phyloP scores from a whole-genome alignment of 2,888 invertebrate species.

The Suillia variegata region DNA sequence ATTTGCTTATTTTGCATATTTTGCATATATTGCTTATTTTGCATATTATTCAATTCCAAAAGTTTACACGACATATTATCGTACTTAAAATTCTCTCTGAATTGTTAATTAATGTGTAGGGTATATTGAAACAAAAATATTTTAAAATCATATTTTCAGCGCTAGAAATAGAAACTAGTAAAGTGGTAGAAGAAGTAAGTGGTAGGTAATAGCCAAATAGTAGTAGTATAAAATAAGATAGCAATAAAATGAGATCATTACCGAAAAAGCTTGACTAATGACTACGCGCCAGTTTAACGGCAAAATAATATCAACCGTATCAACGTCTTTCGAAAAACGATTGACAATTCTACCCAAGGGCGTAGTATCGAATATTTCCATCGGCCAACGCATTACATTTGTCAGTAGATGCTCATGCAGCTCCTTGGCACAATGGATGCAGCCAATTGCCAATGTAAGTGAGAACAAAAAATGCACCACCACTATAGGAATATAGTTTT shows the following conservation, averaged over 20 bases:
- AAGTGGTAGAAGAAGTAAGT: not conserved
- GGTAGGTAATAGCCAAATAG: not conserved
- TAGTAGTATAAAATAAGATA: too few relatives aligned
- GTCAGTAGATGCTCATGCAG: conserved; percentile 67
- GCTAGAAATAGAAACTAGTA: not conserved
- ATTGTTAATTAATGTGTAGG: too few relatives aligned
- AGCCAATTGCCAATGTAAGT: conserved; percentile 60
- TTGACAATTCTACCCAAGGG: conserved; percentile 77
- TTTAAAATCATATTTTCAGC: too few relatives aligned
- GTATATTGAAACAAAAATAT: too few relatives aligned
- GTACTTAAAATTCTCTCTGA: too few relatives aligned
- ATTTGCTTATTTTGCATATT: too few relatives aligned
- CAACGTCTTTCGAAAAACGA: conserved; percentile 69
- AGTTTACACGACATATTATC: too few relatives aligned
- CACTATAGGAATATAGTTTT: conserved; percentile 34
- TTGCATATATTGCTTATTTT: too few relatives aligned
- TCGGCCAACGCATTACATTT: conserved; percentile 70
- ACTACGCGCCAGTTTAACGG: conserved; percentile 60
- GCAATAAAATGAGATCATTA: too few relatives aligned
- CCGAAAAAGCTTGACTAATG: conserved; percentile 60
- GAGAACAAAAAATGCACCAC: conserved; percentile 53
- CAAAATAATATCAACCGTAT: conserved; percentile 65
- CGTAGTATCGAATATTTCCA: conserved; percentile 79
- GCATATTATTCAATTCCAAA: too few relatives aligned
- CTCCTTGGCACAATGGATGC: conserved; percentile 65